A percentile compares a stretch with the other conserved stretches of the same genome.
phyloP scores from a whole-genome alignment of 2,797 vertebrate species.

The Acipenser oxyrinchus region DNA sequence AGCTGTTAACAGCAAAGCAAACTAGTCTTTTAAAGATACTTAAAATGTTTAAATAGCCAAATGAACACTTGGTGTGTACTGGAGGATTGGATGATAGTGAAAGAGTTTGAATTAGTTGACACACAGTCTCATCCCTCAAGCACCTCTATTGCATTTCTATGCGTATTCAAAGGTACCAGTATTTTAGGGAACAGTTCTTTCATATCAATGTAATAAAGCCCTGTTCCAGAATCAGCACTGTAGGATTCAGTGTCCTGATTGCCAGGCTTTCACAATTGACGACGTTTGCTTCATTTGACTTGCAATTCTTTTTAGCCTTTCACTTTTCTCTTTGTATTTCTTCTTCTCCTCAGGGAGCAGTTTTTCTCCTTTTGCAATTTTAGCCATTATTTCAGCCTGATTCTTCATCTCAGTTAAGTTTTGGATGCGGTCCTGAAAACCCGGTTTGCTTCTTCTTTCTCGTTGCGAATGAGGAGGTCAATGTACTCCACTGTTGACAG shows the following conservation, averaged over 20 bases:
- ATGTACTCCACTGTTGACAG: conserved; percentile 26
- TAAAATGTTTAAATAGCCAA: too few relatives aligned
- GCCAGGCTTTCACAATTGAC: background rate
- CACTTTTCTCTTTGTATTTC: conserved; percentile 9
- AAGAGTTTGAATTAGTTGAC: too few relatives aligned
- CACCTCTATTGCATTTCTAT: too few relatives aligned
- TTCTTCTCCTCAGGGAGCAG: conserved; percentile 12
- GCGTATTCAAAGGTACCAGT: too few relatives aligned
- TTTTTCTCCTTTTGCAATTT: conserved; percentile 21
- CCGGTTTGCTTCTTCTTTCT: conserved; percentile 26
- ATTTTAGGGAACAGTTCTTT: too few relatives aligned
- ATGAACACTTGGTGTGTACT: too few relatives aligned
- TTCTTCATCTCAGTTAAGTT: conserved; percentile 23
- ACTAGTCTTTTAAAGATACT: too few relatives aligned
- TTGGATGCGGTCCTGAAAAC: conserved; percentile 26
- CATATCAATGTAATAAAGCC: too few relatives aligned
- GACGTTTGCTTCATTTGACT: conserved; percentile 1
- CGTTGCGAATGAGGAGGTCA: conserved; percentile 26
- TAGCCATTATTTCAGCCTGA: conserved; percentile 14
- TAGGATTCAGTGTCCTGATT: background rate
- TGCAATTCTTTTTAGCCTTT: conserved; percentile 4
- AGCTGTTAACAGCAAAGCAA: too few relatives aligned
- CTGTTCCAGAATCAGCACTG: too few relatives aligned
- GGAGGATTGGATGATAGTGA: too few relatives aligned
- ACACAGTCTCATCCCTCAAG: too few relatives aligned